Evolutionary conservation across 53 echinoderm and acorn worm species (phyloP).

Genomic region (Holothuria leucospilota): DNA sequence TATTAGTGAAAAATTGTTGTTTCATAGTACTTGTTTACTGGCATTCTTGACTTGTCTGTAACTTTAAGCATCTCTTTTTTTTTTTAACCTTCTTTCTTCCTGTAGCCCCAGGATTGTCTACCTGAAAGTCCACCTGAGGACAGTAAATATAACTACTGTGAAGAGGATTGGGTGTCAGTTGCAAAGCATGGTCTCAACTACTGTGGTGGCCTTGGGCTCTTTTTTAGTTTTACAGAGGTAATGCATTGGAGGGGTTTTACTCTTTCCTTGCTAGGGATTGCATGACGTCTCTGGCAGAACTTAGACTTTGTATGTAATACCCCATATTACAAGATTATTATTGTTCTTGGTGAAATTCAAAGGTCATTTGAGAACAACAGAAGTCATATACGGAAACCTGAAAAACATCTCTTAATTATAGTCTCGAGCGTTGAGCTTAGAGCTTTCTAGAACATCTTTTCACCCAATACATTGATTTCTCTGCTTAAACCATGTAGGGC

Average conservation of each 20-base stretch:
- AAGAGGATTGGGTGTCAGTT: slow-evolving; percentile 45
- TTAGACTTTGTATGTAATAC: too few species aligned
- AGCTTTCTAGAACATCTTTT: too few species aligned
- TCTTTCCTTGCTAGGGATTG: neutral
- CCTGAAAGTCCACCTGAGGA: neutral
- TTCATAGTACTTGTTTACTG: too few species aligned
- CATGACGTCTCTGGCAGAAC: too few species aligned
- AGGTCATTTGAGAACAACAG: neutral
- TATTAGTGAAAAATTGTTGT: too few species aligned
- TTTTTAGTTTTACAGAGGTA: slow-evolving; percentile 98
- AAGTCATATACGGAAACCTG: too few species aligned
- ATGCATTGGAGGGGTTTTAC: neutral
- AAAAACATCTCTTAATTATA: too few species aligned
- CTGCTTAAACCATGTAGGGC: too few species aligned
- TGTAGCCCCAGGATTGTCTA: neutral
- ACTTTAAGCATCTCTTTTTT: neutral
- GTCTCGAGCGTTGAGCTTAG: too few species aligned
- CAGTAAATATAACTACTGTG: slow-evolving; percentile 26
- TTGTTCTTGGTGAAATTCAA: neutral
- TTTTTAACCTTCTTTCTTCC: neutral
- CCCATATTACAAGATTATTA: too few species aligned
- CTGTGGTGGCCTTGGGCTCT: slow-evolving; percentile 83
- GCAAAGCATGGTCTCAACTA: slow-evolving; percentile 75
- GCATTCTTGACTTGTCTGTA: too few species aligned
- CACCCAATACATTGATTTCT: too few species aligned